phyloP scores from a whole-genome alignment of 2,888 invertebrate genomes.

The Zeuzera pyrina region DNA sequence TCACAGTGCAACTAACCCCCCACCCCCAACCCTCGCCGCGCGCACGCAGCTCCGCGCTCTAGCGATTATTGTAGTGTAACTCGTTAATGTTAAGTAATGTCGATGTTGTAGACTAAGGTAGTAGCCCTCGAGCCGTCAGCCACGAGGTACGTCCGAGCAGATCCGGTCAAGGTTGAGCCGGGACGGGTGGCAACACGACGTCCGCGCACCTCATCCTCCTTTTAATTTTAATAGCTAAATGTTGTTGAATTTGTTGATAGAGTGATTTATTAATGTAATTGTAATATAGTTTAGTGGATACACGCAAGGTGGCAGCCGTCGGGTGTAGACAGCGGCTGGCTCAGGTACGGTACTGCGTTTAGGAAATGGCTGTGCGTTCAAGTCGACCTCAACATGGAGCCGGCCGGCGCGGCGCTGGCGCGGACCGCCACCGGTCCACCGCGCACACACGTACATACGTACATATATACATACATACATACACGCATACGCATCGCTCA shows the following conservation, averaged over 20 bases:
- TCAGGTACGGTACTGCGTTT: constrained; percentile 55
- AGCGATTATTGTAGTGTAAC: constrained; percentile 1
- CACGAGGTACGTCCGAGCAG: constrained; percentile 15
- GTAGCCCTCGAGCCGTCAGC: too few relatives aligned
- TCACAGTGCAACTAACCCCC: too few relatives aligned
- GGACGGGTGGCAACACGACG: constrained; percentile 11
- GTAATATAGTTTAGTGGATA: constrained; percentile 54
- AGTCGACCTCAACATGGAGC: constrained; percentile 55
- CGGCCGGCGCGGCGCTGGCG: constrained; percentile 34
- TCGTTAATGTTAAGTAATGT: constrained; percentile 39
- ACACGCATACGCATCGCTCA: constrained; percentile 26
- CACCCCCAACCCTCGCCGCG: constrained; percentile 3
- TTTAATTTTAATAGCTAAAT: constrained; percentile 70
- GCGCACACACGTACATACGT: constrained; percentile 12
- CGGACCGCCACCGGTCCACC: constrained; percentile 28
- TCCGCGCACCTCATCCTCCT: constrained; percentile 41
- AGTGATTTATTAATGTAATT: constrained; percentile 65
- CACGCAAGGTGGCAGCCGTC: constrained; percentile 47
- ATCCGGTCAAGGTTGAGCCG: constrained; percentile 11
- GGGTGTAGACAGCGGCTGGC: constrained; percentile 47
- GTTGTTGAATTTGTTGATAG: constrained; percentile 71
- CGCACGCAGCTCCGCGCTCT: constrained; percentile 2
- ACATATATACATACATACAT: too few relatives aligned
- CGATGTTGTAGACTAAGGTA: constrained; percentile 56
- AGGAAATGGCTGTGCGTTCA: constrained; percentile 65